These are phyloP conservation scores for Venustaconcha ellipsiformis DNA, from an alignment of 1,140 invertebrate genomes.

Conservation along the genomic window DNA sequence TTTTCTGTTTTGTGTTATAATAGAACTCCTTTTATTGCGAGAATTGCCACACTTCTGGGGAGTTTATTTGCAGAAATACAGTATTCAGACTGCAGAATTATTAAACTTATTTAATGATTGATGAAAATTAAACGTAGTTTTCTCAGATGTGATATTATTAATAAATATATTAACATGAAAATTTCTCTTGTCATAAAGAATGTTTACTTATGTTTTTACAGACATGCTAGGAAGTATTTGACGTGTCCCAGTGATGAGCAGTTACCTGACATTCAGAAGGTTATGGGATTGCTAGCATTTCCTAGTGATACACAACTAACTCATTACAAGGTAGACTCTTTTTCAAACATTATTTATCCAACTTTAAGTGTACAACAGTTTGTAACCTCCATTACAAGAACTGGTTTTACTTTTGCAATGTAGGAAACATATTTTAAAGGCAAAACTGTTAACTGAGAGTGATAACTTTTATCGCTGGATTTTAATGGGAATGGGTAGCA, in stretches of 20 bases:
- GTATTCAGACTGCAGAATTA: no score
- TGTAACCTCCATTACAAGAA: not conserved
- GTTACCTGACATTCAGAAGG: slow-evolving; percentile 88
- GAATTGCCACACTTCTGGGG: no score
- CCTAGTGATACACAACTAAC: slow-evolving; percentile 80
- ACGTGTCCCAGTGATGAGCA: slow-evolving; percentile 81
- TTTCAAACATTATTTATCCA: not conserved
- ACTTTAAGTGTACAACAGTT: not conserved
- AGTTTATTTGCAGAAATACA: no score
- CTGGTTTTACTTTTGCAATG: not conserved
- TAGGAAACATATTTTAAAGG: not conserved
- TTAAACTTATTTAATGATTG: no score
- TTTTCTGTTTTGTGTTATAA: no score
- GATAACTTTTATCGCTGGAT: not conserved
- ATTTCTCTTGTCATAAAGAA: no score
- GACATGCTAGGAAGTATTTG: slow-evolving; percentile 94
- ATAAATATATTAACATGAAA: no score
- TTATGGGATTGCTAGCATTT: slow-evolving; percentile 96
- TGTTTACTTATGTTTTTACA: slow-evolving; percentile 46
- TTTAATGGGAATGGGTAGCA: not conserved
- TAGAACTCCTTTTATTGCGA: no score
- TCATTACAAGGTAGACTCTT: slow-evolving; percentile 74
- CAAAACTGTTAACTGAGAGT: not conserved
- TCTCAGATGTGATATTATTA: no score
- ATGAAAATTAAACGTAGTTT: no score